Percentiles rank a stretch among this genome's conserved stretches.
These are phyloP conservation scores for Chrysaora quinquecirrha DNA, from an alignment of 30 jellyfish, hydroid and myxozoan genomes.

Conservation along the genomic window DNA sequence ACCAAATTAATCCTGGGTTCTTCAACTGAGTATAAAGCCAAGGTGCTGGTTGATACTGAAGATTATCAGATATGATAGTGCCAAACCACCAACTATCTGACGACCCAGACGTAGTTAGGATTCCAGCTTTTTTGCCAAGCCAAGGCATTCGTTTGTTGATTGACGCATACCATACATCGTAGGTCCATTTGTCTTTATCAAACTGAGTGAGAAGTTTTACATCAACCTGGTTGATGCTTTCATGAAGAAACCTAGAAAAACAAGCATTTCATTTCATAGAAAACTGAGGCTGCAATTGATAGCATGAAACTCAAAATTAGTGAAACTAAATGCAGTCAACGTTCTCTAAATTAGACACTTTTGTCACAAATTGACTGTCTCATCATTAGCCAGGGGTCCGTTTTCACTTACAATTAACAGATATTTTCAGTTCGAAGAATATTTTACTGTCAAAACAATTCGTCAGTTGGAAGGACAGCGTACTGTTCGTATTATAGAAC, in stretches of 20 bases:
- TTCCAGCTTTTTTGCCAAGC: slow-evolving; percentile 62
- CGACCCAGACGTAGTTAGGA: slow-evolving; percentile 71
- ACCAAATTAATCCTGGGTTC: slow-evolving; percentile 94
- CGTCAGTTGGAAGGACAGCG: too few relatives aligned
- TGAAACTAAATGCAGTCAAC: too few relatives aligned
- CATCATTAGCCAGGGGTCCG: too few relatives aligned
- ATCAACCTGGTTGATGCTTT: slow-evolving; percentile 25
- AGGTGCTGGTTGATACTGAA: slow-evolving; percentile 75
- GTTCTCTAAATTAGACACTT: too few relatives aligned
- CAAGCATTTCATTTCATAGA: too few relatives aligned
- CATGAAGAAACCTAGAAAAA: slow-evolving; percentile 21
- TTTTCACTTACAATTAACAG: too few relatives aligned
- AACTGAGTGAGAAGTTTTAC: slow-evolving; percentile 64
- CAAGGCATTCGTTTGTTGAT: slow-evolving; percentile 80
- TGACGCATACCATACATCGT: slow-evolving; percentile 37
- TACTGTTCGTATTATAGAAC: too few relatives aligned
- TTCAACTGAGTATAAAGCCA: slow-evolving; percentile 44
- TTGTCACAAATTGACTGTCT: too few relatives aligned
- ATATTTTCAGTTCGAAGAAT: too few relatives aligned
- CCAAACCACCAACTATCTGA: slow-evolving; percentile 72
- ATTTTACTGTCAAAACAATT: too few relatives aligned
- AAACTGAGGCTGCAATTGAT: too few relatives aligned
- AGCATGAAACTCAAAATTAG: too few relatives aligned
- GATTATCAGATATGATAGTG: slow-evolving; percentile 67
- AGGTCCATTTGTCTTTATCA: slow-evolving; percentile 65